Evolutionary conservation across 2,888 invertebrate species (phyloP).

Genomic region (Mesopsocus fuscifrons): DNA sequence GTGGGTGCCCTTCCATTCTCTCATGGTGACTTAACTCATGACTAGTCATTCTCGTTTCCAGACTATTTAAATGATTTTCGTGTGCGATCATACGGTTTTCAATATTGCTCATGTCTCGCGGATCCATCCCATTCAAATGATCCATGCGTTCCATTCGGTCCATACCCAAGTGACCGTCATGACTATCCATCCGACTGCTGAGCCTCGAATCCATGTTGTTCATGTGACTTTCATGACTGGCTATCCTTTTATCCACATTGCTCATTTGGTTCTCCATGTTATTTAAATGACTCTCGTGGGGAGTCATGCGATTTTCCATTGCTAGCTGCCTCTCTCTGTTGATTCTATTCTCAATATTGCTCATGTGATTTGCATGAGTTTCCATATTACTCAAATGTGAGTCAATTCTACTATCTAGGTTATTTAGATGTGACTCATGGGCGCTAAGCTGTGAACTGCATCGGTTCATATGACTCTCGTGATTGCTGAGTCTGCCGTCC

Average conservation of each 20-base stretch:
- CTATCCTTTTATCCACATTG: slow-evolving; percentile 5
- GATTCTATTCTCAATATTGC: slow-evolving; percentile 7
- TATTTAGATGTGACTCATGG: background rate
- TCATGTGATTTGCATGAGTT: slow-evolving; percentile 6
- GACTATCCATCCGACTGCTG: background rate
- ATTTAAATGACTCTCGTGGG: slow-evolving; percentile 5
- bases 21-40: slow-evolving; percentile 1
- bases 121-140: slow-evolving; percentile 1
- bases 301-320: background rate
- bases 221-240: slow-evolving; percentile 1
- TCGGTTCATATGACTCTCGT: background rate
- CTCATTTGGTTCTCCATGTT: background rate
- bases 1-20: background rate
- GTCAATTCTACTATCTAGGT: background rate
- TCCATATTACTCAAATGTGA: background rate
- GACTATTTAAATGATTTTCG: slow-evolving; percentile 2
- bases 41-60: background rate
- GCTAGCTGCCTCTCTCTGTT: background rate
- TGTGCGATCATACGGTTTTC: slow-evolving; percentile 8
- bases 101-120: background rate
- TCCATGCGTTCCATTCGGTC: background rate
- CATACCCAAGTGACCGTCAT: background rate
- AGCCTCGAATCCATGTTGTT: slow-evolving; percentile 1
- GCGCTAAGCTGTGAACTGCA: background rate
- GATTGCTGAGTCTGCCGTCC: background rate